Conservation (phyloP, 2,113 vertebrate genomes). For the Channa argus region DNA sequence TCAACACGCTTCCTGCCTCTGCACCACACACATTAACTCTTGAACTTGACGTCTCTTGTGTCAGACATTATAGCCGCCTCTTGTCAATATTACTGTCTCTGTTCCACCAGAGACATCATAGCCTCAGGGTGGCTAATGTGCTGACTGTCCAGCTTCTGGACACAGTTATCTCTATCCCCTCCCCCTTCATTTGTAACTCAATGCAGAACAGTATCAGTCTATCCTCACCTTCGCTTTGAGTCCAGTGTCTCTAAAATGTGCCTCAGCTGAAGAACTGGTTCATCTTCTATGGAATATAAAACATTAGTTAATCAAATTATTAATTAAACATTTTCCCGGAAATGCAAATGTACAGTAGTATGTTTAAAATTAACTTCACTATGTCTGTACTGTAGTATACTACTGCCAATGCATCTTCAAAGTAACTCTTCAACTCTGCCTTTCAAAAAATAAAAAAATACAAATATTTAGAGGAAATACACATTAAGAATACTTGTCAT, state of each 20-base stretch:
- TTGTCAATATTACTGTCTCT: conserved; percentile 18
- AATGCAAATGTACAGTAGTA: background rate
- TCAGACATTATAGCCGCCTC: conserved; percentile 30
- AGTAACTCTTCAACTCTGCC: background rate
- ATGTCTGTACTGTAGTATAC: background rate
- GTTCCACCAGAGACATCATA: conserved; percentile 18
- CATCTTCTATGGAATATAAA: too few species aligned
- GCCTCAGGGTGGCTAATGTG: conserved; percentile 25
- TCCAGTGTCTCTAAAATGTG: background rate
- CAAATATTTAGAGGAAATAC: background rate
- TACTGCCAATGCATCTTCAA: background rate
- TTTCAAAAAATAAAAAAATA: background rate
- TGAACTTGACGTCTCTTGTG: background rate
- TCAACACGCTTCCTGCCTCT: background rate
- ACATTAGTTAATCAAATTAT: background rate
- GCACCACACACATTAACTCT: conserved; percentile 16
- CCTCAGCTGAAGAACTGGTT: background rate
- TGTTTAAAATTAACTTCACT: background rate
- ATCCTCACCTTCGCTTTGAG: background rate
- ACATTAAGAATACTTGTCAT: too few species aligned
- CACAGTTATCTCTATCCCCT: conserved; percentile 3
- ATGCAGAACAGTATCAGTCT: background rate
- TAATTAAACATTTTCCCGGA: background rate
- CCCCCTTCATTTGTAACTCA: background rate
- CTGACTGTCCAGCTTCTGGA: conserved; percentile 18